A percentile compares a stretch with the other conserved stretches of the same genome.
phyloP scores from a whole-genome alignment of 2,113 vertebrate genomes.

The Rhegmatorhina hoffmannsi region DNA sequence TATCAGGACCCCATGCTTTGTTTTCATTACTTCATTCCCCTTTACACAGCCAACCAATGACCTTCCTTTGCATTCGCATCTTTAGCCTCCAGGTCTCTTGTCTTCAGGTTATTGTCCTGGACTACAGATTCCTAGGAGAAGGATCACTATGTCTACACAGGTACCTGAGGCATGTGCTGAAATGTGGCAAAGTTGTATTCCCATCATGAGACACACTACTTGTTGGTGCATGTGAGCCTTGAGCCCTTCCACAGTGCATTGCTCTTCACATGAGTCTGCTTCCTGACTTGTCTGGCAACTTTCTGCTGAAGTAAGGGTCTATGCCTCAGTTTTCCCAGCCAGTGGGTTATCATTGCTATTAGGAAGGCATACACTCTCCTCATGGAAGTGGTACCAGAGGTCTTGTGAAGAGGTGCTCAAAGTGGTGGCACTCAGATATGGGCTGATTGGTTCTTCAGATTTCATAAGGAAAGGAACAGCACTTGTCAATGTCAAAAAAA shows the following conservation, averaged over 20 bases:
- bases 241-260: neutral
- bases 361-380: neutral
- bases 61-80: neutral
- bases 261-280: neutral
- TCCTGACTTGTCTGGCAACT: neutral
- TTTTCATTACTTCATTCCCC: neutral
- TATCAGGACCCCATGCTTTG: neutral
- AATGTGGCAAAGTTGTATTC: rapidly evolving
- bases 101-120: neutral
- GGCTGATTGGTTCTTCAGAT: neutral
- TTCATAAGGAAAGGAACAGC: neutral
- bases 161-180: neutral
- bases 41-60: neutral
- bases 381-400: neutral
- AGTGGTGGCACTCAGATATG: neutral
- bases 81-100: neutral
- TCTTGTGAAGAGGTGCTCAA: neutral
- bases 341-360: neutral
- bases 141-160: rapidly evolving
- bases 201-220: rapidly evolving
- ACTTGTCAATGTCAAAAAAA: neutral
- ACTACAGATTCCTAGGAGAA: neutral
- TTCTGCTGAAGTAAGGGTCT: neutral
- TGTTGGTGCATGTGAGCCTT: neutral
- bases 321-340: neutral